phyloP scores from a whole-genome alignment of 1,140 invertebrate species.

The Laupala kohalensis region DNA sequence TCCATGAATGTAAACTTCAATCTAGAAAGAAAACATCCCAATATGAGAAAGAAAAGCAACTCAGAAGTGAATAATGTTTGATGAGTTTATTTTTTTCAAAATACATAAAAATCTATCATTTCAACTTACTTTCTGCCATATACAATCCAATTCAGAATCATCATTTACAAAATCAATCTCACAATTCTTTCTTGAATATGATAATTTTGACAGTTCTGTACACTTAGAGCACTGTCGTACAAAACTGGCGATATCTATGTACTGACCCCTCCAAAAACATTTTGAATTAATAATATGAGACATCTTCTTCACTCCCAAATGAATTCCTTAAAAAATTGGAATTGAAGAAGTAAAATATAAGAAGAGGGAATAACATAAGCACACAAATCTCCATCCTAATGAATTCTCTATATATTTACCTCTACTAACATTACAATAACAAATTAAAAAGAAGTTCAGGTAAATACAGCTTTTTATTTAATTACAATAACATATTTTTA shows the following conservation, averaged over 20 bases:
- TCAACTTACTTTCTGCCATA: conserved; percentile 20
- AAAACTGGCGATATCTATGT: conserved; percentile 23
- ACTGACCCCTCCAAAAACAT: conserved; percentile 26
- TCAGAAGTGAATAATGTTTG: too few relatives aligned
- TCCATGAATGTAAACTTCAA: conserved; percentile 22
- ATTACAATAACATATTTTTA: too few relatives aligned
- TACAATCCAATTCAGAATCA: conserved; percentile 11
- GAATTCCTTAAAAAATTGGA: too few relatives aligned
- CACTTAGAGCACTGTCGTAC: conserved; percentile 23
- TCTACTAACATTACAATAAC: too few relatives aligned
- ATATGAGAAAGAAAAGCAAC: background rate
- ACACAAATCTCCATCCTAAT: too few relatives aligned
- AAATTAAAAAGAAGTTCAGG: too few relatives aligned
- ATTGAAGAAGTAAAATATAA: too few relatives aligned
- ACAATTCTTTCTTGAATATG: background rate
- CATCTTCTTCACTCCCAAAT: conserved; percentile 27
- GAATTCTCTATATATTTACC: too few relatives aligned
- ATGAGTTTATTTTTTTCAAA: background rate
- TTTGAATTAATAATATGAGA: conserved; percentile 19
- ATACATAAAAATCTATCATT: conserved; percentile 6
- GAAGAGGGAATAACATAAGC: too few relatives aligned
- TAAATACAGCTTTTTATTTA: too few relatives aligned
- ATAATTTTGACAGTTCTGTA: conserved; percentile 16
- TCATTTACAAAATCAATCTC: conserved; percentile 10
- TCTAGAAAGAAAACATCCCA: conserved; percentile 17